Conservation (phyloP, 1,140 invertebrate genomes). For the Drosophila kanapiae region DNA sequence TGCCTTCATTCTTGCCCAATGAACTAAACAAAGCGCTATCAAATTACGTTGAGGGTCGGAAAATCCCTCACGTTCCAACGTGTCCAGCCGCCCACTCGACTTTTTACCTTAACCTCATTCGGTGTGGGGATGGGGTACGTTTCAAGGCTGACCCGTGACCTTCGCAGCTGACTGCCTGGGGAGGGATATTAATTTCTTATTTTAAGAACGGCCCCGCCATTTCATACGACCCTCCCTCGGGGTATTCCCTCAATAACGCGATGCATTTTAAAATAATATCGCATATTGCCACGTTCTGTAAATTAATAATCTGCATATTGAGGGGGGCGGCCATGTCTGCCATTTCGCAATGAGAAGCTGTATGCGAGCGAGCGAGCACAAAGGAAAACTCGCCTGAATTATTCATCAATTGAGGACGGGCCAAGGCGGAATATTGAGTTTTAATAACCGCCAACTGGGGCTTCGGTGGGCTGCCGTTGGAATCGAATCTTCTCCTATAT, state of each 20-base stretch:
- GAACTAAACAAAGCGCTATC: slow-evolving; percentile 34
- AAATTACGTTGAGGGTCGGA: slow-evolving; percentile 15
- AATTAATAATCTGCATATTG: slow-evolving; percentile 64
- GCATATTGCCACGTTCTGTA: slow-evolving; percentile 58
- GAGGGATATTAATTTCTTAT: slow-evolving; percentile 64
- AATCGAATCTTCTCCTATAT: slow-evolving; percentile 30
- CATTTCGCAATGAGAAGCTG: slow-evolving; percentile 3
- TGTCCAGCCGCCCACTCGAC: background rate
- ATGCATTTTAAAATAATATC: slow-evolving; percentile 46
- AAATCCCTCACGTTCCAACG: slow-evolving; percentile 21
- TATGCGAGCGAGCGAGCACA: slow-evolving; percentile 3
- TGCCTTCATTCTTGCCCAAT: slow-evolving; percentile 8
- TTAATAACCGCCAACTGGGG: slow-evolving; percentile 40
- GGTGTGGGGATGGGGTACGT: no score
- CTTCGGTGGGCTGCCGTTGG: slow-evolving; percentile 4
- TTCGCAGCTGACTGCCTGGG: slow-evolving; percentile 14
- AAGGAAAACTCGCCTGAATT: slow-evolving; percentile 38
- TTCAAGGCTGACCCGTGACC: slow-evolving; percentile 25
- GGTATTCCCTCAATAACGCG: slow-evolving; percentile 7
- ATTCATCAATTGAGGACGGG: slow-evolving; percentile 35
- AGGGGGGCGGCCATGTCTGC: background rate
- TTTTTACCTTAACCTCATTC: slow-evolving; percentile 7
- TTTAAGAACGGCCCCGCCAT: slow-evolving; percentile 47
- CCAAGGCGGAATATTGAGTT: slow-evolving; percentile 37
- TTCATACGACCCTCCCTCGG: background rate